Percentiles rank a stretch among this genome's conserved stretches.
Evolutionary conservation across 2,888 invertebrate species (phyloP).

Genomic region (Drosophila multiciliata): DNA sequence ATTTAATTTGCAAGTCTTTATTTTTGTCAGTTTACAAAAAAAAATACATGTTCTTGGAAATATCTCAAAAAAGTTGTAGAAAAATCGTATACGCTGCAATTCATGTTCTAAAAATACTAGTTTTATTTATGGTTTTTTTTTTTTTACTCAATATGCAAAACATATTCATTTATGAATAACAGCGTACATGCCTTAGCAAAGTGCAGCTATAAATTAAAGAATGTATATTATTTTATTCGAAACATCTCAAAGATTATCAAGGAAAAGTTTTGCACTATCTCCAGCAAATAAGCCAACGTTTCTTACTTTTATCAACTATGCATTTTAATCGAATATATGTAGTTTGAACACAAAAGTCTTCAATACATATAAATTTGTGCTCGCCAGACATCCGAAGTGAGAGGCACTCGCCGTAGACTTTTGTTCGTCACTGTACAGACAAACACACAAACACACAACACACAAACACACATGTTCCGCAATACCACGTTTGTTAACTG

Average conservation of each 20-base stretch:
- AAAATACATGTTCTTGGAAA: background rate
- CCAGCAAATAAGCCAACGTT: background rate
- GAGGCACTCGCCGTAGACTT: background rate
- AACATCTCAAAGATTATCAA: background rate
- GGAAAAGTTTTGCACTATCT: background rate
- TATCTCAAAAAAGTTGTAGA: background rate
- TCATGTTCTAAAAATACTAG: background rate
- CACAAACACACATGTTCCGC: background rate
- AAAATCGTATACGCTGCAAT: background rate
- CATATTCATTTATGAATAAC: background rate
- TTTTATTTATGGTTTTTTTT: background rate
- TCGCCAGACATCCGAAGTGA: no score
- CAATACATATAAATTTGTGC: background rate
- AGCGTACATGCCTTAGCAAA: background rate
- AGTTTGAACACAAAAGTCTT: background rate
- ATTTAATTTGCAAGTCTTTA: background rate
- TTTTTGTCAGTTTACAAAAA: background rate
- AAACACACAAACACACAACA: background rate
- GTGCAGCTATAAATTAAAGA: background rate
- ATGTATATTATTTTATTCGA: background rate
- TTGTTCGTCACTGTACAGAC: background rate
- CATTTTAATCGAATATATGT: background rate
- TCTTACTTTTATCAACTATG: background rate
- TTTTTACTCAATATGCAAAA: background rate
- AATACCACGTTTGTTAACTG: conserved; percentile 2